Percentiles rank a stretch among this genome's conserved stretches.
These are phyloP conservation scores for Enteromius argenteus DNA, from an alignment of 2,797 vertebrate species.

Conservation along the genomic window DNA sequence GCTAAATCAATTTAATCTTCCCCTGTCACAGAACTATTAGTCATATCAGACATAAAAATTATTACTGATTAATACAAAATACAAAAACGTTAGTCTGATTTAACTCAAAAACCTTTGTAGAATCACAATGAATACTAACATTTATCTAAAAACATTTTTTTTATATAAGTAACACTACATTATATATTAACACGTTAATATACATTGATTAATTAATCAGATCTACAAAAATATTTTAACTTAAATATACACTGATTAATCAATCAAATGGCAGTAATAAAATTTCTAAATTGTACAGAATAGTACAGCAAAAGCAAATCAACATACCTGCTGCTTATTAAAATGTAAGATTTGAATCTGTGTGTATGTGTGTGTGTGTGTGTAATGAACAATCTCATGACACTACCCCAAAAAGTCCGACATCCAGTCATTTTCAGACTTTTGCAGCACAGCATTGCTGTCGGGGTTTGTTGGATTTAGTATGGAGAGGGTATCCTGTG, in stretches of 20 bases:
- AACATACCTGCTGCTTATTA: not conserved
- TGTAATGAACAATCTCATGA: not conserved
- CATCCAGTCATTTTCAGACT: slow-evolving; percentile 73
- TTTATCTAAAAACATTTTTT: not conserved
- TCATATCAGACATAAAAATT: not conserved
- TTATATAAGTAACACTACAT: not conserved
- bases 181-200: not conserved
- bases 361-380: not conserved
- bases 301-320: not conserved
- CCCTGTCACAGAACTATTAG: not conserved
- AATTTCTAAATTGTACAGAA: not conserved
- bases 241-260: slow-evolving; percentile 18
- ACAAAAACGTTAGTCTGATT: not conserved
- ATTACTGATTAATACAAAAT: not conserved
- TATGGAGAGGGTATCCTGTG: slow-evolving; percentile 35
- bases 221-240: not conserved
- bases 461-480: slow-evolving; percentile 53
- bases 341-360: not conserved
- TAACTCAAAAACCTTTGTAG: not conserved
- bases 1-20: not conserved
- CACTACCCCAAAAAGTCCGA: slow-evolving; percentile 76
- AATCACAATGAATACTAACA: slow-evolving; percentile 2
- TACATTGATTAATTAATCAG: not conserved
- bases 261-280: not conserved
- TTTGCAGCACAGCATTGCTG: slow-evolving; percentile 54